These are phyloP conservation scores for Drosophila obscura DNA, from an alignment of 1,140 invertebrate genomes.

Conservation along the genomic window DNA sequence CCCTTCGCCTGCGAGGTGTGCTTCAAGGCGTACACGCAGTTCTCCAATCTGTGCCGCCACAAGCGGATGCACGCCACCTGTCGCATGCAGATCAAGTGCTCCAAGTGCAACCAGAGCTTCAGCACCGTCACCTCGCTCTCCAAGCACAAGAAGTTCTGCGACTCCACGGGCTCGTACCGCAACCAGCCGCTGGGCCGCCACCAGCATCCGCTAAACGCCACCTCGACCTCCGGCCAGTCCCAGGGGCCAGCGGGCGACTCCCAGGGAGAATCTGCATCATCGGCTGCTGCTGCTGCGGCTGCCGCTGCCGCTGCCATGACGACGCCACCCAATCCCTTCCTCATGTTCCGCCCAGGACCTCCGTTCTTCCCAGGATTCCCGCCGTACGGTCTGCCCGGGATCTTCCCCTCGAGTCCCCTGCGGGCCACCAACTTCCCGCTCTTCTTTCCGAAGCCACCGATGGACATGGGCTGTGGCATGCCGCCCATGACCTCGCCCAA, in stretches of 20 bases:
- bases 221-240: constrained; percentile 11
- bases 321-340: constrained; percentile 87
- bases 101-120: constrained; percentile 96
- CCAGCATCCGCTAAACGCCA: constrained; percentile 11
- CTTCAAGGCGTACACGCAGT: constrained; percentile 98
- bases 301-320: constrained; percentile 83
- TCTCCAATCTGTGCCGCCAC: constrained; percentile 99
- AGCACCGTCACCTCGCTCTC: constrained; percentile 93
- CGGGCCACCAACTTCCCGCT: constrained; percentile 85
- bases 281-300: constrained; percentile 19
- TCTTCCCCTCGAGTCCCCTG: constrained; percentile 77
- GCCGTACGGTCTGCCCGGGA: constrained; percentile 80
- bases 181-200: constrained; percentile 22
- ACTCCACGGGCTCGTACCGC: constrained; percentile 85
- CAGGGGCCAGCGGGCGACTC: constrained; percentile 17
- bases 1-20: constrained; percentile 98
- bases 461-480: constrained; percentile 60
- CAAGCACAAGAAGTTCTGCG: constrained; percentile 94
- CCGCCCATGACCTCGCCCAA: constrained; percentile 42
- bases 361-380: constrained; percentile 85
- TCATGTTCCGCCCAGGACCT: constrained; percentile 85
- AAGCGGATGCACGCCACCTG: constrained; percentile 99
- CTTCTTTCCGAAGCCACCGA: constrained; percentile 84
- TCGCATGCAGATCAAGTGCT: constrained; percentile 94
- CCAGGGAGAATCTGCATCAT: constrained; percentile 15